Conservation (phyloP, 2,888 invertebrate genomes). For the Syrphus vitripennis region DNA sequence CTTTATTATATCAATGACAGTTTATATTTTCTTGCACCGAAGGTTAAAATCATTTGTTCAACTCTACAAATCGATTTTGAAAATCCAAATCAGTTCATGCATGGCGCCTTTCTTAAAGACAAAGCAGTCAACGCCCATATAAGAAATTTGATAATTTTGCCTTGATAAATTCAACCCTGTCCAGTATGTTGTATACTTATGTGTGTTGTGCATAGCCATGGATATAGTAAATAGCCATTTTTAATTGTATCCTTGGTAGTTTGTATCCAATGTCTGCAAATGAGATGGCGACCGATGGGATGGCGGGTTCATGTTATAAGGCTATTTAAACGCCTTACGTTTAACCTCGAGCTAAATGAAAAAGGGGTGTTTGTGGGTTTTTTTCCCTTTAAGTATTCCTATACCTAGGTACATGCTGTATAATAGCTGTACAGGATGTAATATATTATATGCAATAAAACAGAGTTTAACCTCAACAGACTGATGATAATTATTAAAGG, state of each 20-base stretch:
- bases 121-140: too few relatives aligned
- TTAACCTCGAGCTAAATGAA: constrained; percentile 40
- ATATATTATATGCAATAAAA: not conserved
- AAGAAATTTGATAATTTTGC: not conserved
- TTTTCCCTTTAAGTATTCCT: not conserved
- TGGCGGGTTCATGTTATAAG: constrained; percentile 21
- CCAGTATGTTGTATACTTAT: not conserved
- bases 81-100: too few relatives aligned
- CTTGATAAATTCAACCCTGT: not conserved
- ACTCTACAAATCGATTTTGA: too few relatives aligned
- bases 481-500: not conserved
- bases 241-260: constrained; percentile 54
- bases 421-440: not conserved
- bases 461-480: constrained; percentile 6
- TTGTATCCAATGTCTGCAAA: constrained; percentile 32
- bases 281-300: constrained; percentile 18
- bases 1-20: too few relatives aligned
- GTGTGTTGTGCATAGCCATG: not conserved
- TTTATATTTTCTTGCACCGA: too few relatives aligned
- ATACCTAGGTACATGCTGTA: not conserved
- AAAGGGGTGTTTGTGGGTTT: constrained; percentile 1
- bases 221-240: constrained; percentile 21
- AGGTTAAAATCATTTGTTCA: too few relatives aligned
- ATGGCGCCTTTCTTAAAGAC: too few relatives aligned
- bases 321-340: constrained; percentile 32